phyloP scores from a whole-genome alignment of 1,140 invertebrate genomes.

The Papilio dardanus region DNA sequence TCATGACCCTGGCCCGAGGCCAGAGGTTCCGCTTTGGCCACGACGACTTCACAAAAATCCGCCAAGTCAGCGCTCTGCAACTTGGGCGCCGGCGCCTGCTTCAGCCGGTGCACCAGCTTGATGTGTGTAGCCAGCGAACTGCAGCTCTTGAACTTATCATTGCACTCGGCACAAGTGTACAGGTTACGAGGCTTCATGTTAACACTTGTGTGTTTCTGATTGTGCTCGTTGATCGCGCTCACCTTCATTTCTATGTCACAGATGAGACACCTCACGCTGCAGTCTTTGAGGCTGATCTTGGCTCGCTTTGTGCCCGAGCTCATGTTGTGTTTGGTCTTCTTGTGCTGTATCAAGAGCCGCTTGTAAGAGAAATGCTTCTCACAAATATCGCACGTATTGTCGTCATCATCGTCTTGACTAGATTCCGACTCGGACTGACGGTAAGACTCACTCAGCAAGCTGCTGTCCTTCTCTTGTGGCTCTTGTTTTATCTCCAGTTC shows the following conservation, averaged over 20 bases:
- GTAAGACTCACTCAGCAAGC: constrained; percentile 47
- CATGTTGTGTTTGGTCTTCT: constrained; percentile 70
- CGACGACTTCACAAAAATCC: constrained; percentile 82
- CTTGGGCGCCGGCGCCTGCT: constrained; percentile 51
- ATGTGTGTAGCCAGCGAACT: constrained; percentile 68
- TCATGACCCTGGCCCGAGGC: constrained; percentile 73
- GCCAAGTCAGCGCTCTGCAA: constrained; percentile 57
- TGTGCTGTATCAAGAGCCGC: constrained; percentile 63
- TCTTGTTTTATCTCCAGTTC: constrained; percentile 57
- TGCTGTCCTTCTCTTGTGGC: constrained; percentile 50
- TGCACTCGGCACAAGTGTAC: constrained; percentile 74
- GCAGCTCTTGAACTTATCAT: constrained; percentile 71
- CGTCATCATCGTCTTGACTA: constrained; percentile 62
- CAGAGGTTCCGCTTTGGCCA: constrained; percentile 77
- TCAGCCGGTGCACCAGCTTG: constrained; percentile 66
- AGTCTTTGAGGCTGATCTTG: constrained; percentile 70
- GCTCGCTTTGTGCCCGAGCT: constrained; percentile 69
- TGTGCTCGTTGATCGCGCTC: constrained; percentile 72
- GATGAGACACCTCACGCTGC: constrained; percentile 72
- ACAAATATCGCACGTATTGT: constrained; percentile 75
- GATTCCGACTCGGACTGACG: constrained; percentile 59
- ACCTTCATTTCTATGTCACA: constrained; percentile 78
- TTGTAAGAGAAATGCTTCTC: constrained; percentile 76
- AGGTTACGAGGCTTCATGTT: constrained; percentile 76
- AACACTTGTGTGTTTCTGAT: constrained; percentile 68